Conservation (phyloP, 1,140 invertebrate genomes). For the Cyrtorhinus lividipennis region DNA sequence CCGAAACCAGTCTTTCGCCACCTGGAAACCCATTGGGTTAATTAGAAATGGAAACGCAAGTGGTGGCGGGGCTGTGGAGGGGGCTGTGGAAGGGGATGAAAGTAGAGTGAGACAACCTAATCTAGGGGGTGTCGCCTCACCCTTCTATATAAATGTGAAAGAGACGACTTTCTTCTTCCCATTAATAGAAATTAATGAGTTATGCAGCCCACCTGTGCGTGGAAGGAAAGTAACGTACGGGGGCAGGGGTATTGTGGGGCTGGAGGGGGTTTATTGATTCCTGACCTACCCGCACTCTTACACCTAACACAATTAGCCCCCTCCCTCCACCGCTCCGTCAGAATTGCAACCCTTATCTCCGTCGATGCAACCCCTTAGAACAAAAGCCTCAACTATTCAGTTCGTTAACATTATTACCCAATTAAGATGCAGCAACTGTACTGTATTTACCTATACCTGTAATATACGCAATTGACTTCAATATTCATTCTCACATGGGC, state of each 20-base stretch:
- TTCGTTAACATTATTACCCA: no score
- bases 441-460: no score
- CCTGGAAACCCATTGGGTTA: not conserved
- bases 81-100: no score
- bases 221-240: not conserved
- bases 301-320: slow-evolving; percentile 5
- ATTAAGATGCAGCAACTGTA: no score
- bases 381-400: no score
- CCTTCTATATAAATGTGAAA: not conserved
- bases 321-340: no score
- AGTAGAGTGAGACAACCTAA: not conserved
- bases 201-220: not conserved
- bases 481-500: no score
- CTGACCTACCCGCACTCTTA: slow-evolving; percentile 4
- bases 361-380: not conserved
- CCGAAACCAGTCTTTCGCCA: not conserved
- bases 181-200: slow-evolving; percentile 6
- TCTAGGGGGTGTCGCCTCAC: no score
- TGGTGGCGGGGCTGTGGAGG: no score
- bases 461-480: no score
- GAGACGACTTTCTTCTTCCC: no score
- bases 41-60: not conserved
- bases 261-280: not conserved
- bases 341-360: not conserved
- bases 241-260: not conserved